These are phyloP conservation scores for Nibea albiflora DNA, from an alignment of 2,113 vertebrate species.

Conservation along the genomic window DNA sequence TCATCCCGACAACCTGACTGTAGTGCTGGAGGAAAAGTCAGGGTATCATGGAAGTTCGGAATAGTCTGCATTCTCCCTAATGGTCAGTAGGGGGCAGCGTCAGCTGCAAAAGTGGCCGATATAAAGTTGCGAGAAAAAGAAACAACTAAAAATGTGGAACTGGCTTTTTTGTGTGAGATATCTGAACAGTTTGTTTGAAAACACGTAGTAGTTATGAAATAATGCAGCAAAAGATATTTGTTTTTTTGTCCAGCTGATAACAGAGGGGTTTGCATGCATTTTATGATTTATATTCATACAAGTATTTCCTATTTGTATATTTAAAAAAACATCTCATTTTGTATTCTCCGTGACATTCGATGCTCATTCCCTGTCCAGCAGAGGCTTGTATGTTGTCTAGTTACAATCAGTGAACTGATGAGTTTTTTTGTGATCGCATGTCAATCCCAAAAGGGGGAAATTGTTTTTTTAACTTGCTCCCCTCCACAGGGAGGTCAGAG, in stretches of 20 bases:
- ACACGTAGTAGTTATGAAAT: background rate
- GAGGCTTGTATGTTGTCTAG: conserved; percentile 8
- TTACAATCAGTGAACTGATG: conserved; percentile 1
- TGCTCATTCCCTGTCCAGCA: background rate
- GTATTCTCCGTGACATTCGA: background rate
- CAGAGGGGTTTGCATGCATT: too few relatives aligned
- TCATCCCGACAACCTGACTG: too few relatives aligned
- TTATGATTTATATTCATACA: background rate
- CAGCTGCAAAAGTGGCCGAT: too few relatives aligned
- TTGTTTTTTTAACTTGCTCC: conserved; percentile 2
- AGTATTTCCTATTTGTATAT: background rate
- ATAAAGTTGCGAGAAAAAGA: background rate
- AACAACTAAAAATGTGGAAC: background rate
- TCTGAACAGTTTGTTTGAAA: background rate
- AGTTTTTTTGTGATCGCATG: background rate
- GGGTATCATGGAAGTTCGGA: too few relatives aligned
- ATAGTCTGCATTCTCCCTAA: too few relatives aligned
- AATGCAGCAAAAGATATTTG: background rate
- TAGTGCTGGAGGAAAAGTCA: too few relatives aligned
- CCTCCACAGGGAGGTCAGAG: conserved; percentile 24
- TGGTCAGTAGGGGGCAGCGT: too few relatives aligned
- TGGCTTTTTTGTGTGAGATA: background rate
- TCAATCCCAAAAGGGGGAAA: conserved; percentile 12
- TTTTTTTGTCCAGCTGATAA: background rate
- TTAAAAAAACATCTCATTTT: background rate